Evolutionary conservation across 2,113 vertebrate genomes (phyloP).

Genomic region (Mobula birostris): DNA sequence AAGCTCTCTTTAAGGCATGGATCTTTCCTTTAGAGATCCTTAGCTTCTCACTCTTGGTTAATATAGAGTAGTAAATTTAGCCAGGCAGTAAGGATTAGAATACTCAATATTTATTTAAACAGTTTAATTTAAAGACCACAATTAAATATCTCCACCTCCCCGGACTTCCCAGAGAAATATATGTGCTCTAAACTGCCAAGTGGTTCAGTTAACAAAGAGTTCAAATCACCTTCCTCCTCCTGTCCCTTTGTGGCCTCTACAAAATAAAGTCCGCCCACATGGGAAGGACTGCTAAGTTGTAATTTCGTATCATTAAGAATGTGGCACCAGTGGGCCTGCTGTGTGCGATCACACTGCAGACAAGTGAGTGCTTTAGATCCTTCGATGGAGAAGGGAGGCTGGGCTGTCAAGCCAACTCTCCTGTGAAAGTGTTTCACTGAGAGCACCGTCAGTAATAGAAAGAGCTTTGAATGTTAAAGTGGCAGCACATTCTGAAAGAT

Average conservation of each 20-base stretch:
- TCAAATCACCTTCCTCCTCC: slow-evolving; percentile 30
- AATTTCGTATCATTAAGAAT: slow-evolving; percentile 67
- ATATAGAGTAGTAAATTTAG: background rate
- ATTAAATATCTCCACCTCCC: background rate
- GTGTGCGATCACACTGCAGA: slow-evolving; percentile 23
- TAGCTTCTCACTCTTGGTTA: background rate
- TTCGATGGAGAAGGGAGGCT: slow-evolving; percentile 7
- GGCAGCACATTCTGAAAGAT: background rate
- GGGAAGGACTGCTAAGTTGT: slow-evolving; percentile 55
- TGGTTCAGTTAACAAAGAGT: slow-evolving; percentile 34
- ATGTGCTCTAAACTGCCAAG: slow-evolving; percentile 4
- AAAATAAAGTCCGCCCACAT: slow-evolving; percentile 53
- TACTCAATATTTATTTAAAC: background rate
- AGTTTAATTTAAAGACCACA: slow-evolving; percentile 5
- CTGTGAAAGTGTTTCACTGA: slow-evolving; percentile 23
- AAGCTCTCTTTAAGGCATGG: background rate
- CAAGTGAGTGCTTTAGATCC: slow-evolving; percentile 33
- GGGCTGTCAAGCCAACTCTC: slow-evolving; percentile 19
- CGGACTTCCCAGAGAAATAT: background rate
- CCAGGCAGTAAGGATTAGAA: background rate
- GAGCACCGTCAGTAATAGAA: background rate
- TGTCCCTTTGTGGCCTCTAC: slow-evolving; percentile 48
- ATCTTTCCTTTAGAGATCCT: background rate
- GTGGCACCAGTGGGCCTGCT: slow-evolving; percentile 46
- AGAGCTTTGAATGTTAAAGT: slow-evolving; percentile 29